These are phyloP conservation scores for Notocelia uddmanniana DNA, from an alignment of 2,888 invertebrate species.

Conservation along the genomic window DNA sequence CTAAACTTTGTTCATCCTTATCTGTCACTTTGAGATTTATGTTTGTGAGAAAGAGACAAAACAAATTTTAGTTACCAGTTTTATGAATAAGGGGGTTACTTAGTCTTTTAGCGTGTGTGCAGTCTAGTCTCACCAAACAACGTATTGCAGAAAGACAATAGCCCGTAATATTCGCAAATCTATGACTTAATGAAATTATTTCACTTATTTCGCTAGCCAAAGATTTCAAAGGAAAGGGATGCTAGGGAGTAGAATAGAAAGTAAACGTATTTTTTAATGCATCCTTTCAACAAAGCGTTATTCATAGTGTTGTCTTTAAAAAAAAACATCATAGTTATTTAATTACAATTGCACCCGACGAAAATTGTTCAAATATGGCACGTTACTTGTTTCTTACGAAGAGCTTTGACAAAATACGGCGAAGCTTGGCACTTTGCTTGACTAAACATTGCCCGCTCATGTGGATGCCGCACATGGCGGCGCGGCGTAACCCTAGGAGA, in stretches of 20 bases:
- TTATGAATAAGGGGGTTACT: no score
- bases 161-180: not conserved
- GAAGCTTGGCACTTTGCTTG: not conserved
- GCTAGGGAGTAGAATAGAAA: no score
- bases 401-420: not conserved
- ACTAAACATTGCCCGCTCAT: not conserved
- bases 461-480: not conserved
- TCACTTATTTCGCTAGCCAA: not conserved
- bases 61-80: no score
- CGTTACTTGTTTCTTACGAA: not conserved
- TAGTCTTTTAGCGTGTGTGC: constrained; percentile 1
- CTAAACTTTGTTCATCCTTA: no score
- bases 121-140: not conserved
- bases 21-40: no score
- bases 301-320: no score
- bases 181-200: not conserved
- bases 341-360: no score
- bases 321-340: no score
- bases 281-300: no score
- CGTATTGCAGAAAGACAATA: not conserved
- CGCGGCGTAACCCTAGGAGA: not conserved
- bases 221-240: no score
- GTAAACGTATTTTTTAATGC: no score
- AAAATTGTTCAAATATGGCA: not conserved
- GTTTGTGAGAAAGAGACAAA: no score